Base-by-base conservation (phyloP, 2,888 invertebrate genomes). In the Diarsia mendica region DNA sequence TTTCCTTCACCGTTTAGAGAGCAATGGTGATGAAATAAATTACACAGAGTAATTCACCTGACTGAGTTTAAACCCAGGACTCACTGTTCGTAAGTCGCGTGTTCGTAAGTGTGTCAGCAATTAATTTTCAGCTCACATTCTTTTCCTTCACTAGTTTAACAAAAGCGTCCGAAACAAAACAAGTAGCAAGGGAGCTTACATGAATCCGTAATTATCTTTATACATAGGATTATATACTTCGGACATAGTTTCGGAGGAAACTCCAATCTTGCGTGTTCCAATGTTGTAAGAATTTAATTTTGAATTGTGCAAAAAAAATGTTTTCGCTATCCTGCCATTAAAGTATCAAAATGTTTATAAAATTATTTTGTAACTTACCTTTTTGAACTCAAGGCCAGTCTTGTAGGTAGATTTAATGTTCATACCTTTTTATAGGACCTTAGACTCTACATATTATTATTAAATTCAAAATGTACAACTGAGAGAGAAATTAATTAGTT, bases 171-270 rank as follows among this genome's bases (percentile, higher is more conserved):
- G 33, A 23, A 65, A 58, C 46, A 48, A 61, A 79, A 77, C 48
- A 76, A 70, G 58, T n/a, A 72, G 33, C 51, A 39, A 66, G 77
- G 72, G 72, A 74, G 63, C 39, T 67, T 61, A 71, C 61, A 73
- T 51, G 79, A 79, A 79, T 79, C 20, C 67, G 60, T 79, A 79
- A 84, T 73, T 75, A 76, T 64, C 55, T 67, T 68, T 39, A 11
- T 72, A 28, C 10, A 75, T 55, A 70, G 70, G 69, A 58, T 53
- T 60, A 28, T 61, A 13, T 48, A 71, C 76, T 69, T 73, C 0
- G 15, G 61, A 44, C 64, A 77, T 69, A 69, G 53, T 72, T 85
- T n/a, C 13, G 0, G 33, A 9, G 51, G 3, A 72, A 61, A 83
- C 18, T 61, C 46, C 13, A 61, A 53, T 28, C 33, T 82, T 33